Evolutionary conservation across 2,797 vertebrate genomes (phyloP).

Genomic region (Eutrigla gurnardus): DNA sequence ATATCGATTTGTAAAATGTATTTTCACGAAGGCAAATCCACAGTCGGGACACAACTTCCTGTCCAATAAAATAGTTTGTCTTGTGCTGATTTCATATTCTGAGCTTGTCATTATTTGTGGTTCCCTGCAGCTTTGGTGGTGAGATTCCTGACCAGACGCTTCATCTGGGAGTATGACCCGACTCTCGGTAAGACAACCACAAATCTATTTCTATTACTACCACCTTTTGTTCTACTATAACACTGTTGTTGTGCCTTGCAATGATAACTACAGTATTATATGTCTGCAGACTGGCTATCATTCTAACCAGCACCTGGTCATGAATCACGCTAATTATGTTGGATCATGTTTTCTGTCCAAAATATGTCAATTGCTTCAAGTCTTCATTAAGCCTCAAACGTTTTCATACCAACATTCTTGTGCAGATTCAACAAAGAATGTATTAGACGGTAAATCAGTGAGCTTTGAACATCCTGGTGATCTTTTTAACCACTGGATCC

Average conservation of each 20-base stretch:
- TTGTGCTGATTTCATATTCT: constrained; percentile 25
- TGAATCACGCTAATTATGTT: neutral
- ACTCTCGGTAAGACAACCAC: constrained; percentile 89
- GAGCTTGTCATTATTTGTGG: constrained; percentile 28
- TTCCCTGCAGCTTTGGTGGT: constrained; percentile 91
- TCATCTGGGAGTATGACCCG: constrained; percentile 99
- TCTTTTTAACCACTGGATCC: neutral
- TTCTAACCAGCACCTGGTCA: too few species aligned
- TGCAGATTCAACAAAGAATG: neutral
- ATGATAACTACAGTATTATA: neutral
- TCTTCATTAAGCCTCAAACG: neutral
- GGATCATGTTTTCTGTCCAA: neutral
- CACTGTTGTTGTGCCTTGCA: neutral
- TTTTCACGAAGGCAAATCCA: neutral
- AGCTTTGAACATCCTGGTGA: neutral
- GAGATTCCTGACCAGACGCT: constrained; percentile 95
- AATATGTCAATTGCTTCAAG: neutral
- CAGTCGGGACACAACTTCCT: neutral
- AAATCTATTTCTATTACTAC: neutral
- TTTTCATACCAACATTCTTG: neutral
- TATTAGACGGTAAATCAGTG: neutral
- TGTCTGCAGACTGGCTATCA: too few species aligned
- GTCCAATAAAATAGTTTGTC: constrained; percentile 1
- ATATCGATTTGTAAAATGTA: too few species aligned
- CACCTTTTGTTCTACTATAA: neutral